These are phyloP conservation scores for Argyra leucocephala DNA, from an alignment of 2,888 invertebrate species.

Conservation along the genomic window DNA sequence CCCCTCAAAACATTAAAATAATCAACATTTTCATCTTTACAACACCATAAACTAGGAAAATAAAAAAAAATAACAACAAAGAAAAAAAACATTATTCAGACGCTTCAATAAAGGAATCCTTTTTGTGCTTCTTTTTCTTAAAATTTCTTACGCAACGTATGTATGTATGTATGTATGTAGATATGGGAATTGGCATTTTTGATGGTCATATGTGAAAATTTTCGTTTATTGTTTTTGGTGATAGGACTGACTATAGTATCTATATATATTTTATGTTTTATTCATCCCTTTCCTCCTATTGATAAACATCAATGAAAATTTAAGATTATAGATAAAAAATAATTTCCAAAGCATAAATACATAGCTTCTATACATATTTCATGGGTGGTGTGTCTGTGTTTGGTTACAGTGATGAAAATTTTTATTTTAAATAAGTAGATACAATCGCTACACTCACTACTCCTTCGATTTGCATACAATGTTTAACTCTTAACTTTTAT, in stretches of 20 bases:
- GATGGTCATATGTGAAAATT: neutral
- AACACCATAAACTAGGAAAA: neutral
- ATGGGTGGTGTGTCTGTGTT: no score
- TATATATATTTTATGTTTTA: neutral
- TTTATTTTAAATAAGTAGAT: no score
- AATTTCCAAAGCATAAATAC: no score
- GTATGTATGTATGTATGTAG: no score
- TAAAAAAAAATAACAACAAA: neutral
- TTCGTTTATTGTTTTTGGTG: neutral
- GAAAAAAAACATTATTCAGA: neutral
- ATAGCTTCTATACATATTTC: no score
- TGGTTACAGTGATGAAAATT: no score
- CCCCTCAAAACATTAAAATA: neutral
- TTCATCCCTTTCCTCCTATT: neutral
- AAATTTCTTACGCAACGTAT: no score
- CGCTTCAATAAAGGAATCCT: neutral
- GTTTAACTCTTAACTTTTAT: no score
- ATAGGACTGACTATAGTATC: no score
- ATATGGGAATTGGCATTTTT: no score
- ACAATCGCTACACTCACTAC: no score
- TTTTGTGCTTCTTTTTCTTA: neutral
- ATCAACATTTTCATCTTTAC: neutral
- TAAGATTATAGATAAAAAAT: neutral
- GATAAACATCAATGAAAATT: constrained; percentile 3
- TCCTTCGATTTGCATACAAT: no score